Percentiles rank a stretch among this genome's conserved stretches.
phyloP scores from a whole-genome alignment of 2,797 vertebrate genomes.

The Hoplostethus mediterraneus region DNA sequence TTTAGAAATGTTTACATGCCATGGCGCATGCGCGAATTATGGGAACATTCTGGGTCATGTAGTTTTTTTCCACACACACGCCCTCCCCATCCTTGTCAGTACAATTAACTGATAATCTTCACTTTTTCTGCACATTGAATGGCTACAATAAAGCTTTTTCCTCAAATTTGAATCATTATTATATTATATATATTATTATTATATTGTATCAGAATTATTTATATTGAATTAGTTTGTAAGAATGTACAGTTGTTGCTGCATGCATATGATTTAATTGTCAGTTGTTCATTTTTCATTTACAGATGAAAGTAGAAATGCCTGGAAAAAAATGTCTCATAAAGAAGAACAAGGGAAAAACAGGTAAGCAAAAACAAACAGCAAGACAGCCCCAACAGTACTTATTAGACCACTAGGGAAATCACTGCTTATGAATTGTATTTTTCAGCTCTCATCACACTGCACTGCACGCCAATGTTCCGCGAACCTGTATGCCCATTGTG shows the following conservation, averaged over 20 bases:
- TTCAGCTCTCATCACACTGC: slow-evolving; percentile 87
- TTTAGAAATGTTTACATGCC: slow-evolving; percentile 35
- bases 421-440: slow-evolving; percentile 22
- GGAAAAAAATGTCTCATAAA: slow-evolving; percentile 79
- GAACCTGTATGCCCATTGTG: slow-evolving; percentile 89
- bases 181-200: no score
- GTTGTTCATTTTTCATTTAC: slow-evolving; percentile 4
- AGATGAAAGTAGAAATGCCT: slow-evolving; percentile 75
- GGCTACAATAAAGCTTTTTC: not conserved
- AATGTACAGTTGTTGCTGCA: not conserved
- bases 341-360: slow-evolving; percentile 70
- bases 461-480: slow-evolving; percentile 85
- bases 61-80: slow-evolving; percentile 8
- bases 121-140: not conserved
- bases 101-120: not conserved
- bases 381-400: not conserved
- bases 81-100: not conserved
- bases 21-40: slow-evolving; percentile 58
- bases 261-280: not conserved
- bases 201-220: not conserved
- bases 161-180: not conserved
- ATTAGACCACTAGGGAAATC: slow-evolving; percentile 30
- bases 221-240: not conserved
- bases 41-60: slow-evolving; percentile 37
- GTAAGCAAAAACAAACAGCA: slow-evolving; percentile 62